Percentiles rank a stretch among this genome's conserved stretches.
These are phyloP conservation scores for Anthopleura sola DNA, from an alignment of 64 coral and sea anemone genomes.

Conservation along the genomic window DNA sequence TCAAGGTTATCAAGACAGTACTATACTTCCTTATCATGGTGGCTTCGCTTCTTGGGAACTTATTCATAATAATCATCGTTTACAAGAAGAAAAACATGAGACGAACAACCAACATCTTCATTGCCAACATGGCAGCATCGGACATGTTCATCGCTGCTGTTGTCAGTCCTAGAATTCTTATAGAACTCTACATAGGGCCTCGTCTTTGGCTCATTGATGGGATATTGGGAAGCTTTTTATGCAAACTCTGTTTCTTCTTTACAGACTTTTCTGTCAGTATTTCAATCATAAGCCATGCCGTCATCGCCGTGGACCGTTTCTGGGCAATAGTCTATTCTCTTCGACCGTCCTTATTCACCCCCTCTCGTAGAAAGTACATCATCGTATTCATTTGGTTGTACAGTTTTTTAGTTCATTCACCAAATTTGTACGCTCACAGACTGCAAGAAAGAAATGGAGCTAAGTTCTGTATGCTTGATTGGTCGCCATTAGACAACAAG, in stretches of 20 bases:
- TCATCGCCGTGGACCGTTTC: conserved; percentile 22
- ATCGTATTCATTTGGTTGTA: conserved; percentile 22
- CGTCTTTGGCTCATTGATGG: conserved; percentile 11
- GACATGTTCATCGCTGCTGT: conserved; percentile 23
- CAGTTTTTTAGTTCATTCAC: neutral
- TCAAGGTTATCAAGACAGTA: conserved; percentile 28
- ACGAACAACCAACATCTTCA: conserved; percentile 31
- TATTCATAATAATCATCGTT: conserved; percentile 17
- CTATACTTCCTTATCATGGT: conserved; percentile 8
- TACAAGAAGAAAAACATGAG: conserved; percentile 22
- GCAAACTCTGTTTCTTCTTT: conserved; percentile 17
- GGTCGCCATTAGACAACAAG: conserved; percentile 18
- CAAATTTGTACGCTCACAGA: neutral
- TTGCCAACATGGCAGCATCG: conserved; percentile 33
- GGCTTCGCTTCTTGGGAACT: conserved; percentile 15
- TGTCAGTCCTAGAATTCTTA: conserved; percentile 7
- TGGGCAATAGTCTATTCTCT: conserved; percentile 27
- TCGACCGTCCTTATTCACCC: neutral
- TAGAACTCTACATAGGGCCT: neutral
- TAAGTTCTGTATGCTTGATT: neutral
- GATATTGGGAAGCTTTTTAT: neutral
- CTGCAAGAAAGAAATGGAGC: neutral
- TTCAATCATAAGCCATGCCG: conserved; percentile 20
- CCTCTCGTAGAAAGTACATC: conserved; percentile 11
- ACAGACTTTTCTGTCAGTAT: conserved; percentile 16